Conservation (phyloP, 2,113 vertebrate genomes). For the Pachycephala philippinensis region DNA sequence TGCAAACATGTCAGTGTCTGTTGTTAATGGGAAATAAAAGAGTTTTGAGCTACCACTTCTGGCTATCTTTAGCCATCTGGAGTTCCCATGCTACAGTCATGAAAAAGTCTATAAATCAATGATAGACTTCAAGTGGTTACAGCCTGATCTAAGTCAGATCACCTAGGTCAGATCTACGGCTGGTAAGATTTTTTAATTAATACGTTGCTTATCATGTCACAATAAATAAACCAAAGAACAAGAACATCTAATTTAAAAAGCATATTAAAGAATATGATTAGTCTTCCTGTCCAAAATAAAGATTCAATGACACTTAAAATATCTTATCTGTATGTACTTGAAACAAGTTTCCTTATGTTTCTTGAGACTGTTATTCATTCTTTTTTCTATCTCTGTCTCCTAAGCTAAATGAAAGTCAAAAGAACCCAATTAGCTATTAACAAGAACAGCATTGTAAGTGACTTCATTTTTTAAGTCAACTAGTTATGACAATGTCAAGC, state of each 20-base stretch:
- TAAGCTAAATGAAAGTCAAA: constrained; percentile 10
- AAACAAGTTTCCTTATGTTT: background rate
- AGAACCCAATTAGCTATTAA: background rate
- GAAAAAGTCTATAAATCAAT: background rate
- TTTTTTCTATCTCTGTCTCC: background rate
- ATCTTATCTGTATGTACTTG: background rate
- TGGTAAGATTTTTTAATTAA: background rate
- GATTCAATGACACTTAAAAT: background rate
- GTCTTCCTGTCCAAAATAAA: background rate
- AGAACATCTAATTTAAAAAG: background rate
- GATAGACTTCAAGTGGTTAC: background rate
- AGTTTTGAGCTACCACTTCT: background rate
- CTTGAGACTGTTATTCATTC: background rate
- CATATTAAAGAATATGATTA: background rate
- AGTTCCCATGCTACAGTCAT: background rate
- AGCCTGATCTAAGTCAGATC: background rate
- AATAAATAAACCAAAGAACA: background rate
- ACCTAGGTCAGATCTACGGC: background rate
- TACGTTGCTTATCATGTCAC: background rate
- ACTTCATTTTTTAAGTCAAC: background rate
- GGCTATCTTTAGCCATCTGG: background rate
- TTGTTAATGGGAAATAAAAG: background rate
- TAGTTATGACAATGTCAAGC: background rate
- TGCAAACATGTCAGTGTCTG: background rate
- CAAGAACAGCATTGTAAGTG: background rate